Evolutionary conservation across 2,797 vertebrate genomes (phyloP), one percentile per base, ranked within the genome.

Genomic region (Gallinago solitaria): DNA sequence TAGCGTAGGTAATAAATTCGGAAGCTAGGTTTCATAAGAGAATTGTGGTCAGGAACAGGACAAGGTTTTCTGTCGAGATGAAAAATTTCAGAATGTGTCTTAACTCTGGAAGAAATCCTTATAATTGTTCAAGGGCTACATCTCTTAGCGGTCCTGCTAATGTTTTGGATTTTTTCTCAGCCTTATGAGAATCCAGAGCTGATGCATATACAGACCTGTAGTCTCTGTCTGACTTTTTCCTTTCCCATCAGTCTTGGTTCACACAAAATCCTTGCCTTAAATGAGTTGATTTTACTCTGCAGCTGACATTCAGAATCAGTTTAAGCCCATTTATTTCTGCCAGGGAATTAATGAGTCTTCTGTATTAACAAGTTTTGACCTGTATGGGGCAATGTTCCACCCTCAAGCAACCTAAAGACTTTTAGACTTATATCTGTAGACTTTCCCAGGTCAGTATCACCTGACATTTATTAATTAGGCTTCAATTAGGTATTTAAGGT

Each of bases 21-120:
- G 69, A 94, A 83, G 61, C 23, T 24, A 33, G n/a, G 39, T 94
- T 96, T 92, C 74, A 33, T 83, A 71, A 91, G 91, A 85, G 91
- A 61, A 32, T 89, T 96, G 93, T 86, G 96, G 91, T 93, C 90
- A 83, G 85, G 87, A 93, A 32, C 50, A 84, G 87, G 84, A 59
- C 86, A 85, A 83, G 78, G 87, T 89, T 95, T 94, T 92, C 54
- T 82, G 87, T 87, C 71, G 23, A 68, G 94, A 76, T 87, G 82
- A 94, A 77, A 71, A 74, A 77, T 64, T 48, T 94, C 39, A 85
- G 68, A 48, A 56, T 43, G 25, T 48, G 33, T 43, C 14, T 33
- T 33, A 33, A 50, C 53, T 69, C 67, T 84, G 41, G 56, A 53
- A 86, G 21, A 68, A 81, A 76, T 87, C 61, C 45, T 78, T 53